phyloP scores from a whole-genome alignment of 1,140 invertebrate species.

The Penaeus japonicus region DNA sequence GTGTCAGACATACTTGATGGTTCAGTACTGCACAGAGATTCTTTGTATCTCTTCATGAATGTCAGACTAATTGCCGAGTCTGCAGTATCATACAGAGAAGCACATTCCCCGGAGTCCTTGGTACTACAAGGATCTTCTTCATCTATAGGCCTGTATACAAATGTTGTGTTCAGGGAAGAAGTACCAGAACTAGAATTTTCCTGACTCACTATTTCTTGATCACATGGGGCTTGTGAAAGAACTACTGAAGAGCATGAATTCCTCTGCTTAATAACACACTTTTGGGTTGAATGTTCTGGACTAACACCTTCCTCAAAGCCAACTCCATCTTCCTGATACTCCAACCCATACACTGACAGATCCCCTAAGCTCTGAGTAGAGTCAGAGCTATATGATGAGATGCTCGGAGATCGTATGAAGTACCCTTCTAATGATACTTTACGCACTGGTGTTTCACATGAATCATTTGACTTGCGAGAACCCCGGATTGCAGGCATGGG shows the following conservation, averaged over 20 bases:
- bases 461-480: background rate
- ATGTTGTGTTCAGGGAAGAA: background rate
- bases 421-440: background rate
- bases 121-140: background rate
- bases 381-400: conserved; percentile 6
- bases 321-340: background rate
- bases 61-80: conserved; percentile 28
- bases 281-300: background rate
- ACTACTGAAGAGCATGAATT: too few species aligned
- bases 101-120: background rate
- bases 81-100: conserved; percentile 15
- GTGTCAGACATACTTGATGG: conserved; percentile 2
- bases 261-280: background rate
- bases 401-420: background rate
- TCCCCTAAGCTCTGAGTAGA: background rate
- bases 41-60: background rate
- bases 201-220: background rate
- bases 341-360: background rate
- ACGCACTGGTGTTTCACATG: background rate
- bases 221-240: background rate
- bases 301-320: background rate
- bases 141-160: background rate
- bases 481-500: background rate
- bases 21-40: background rate
- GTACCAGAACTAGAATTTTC: background rate